Base-by-base conservation (phyloP, 2,888 invertebrate species). In the Nymphalis c-album region DNA sequence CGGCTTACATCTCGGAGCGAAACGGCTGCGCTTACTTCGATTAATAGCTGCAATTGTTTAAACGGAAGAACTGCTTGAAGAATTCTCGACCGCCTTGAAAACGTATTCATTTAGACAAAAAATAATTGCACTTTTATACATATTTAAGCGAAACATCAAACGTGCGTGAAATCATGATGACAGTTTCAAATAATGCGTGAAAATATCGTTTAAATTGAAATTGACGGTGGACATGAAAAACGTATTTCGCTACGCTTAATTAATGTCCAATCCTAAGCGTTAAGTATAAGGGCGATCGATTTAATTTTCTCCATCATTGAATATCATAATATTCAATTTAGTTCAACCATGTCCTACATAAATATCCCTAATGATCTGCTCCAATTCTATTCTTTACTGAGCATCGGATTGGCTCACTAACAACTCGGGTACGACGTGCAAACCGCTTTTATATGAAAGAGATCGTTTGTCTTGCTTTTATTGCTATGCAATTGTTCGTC, bases 391-490 rank as follows among this genome's bases (percentile, higher is more conserved):
- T 58, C 63, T 73, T 69, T 70, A 74, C 70, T 64, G 65, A 71
- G 51, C 72, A 51, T 67, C 57, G 64, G 62, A 62, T 68, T 69
- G 70, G 61, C 60, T 61, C 61, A 57, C 61, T 68, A 70, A 64
- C 69, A 62, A 74, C 64, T 72, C 75, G 73, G 69, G 73, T 77
- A 80, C 82, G 79, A 81, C 82, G 79, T 74, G 76, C 85, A 82
- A 85, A 85, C 84, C 80, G 76, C 75, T 74, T 73, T 77, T 76
- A 76, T 79, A 80, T 78, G 78, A 80, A 76, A 77, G 78, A 77
- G 80, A 80, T 81, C 80, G 80, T 83, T 84, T 83, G 83, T 85
- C 80, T 83, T 80, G 78, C 75, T 83, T 84, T 82, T 84, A 84
- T 85, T 84, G 80, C 76, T 67, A 63, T 75, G 73, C 78, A 71